Evolutionary conservation across 2,113 vertebrate genomes (phyloP).

Genomic region (Hassar affinis): DNA sequence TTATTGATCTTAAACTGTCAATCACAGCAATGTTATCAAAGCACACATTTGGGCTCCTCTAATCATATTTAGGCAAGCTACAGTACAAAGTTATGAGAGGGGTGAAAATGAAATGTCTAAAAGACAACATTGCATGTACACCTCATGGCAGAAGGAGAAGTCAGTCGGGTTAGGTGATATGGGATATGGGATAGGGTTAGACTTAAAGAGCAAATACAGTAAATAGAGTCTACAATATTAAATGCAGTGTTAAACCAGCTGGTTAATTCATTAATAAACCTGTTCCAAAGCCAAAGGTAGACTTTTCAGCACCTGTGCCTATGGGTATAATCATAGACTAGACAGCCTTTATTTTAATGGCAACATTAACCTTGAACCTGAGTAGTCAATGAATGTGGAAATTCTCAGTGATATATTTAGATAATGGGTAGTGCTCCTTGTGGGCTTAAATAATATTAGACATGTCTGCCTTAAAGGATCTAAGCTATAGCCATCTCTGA

Average conservation of each 20-base stretch:
- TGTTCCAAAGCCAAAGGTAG: neutral
- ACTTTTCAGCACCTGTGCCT: neutral
- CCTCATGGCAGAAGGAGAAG: neutral
- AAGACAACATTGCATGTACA: neutral
- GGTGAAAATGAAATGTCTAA: neutral
- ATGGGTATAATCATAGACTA: neutral
- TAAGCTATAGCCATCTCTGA: conserved; percentile 9
- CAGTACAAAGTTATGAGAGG: neutral
- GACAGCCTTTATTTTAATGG: neutral
- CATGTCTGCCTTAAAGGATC: neutral
- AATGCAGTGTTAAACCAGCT: neutral
- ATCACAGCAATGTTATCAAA: neutral
- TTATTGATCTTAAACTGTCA: neutral
- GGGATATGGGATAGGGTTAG: neutral
- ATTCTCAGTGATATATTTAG: conserved; percentile 23
- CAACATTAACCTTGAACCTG: conserved; percentile 13
- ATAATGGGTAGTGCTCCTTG: conserved; percentile 2
- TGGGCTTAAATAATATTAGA: conserved; percentile 7
- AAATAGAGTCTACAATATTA: neutral
- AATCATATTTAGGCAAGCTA: neutral
- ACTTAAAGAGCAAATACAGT: neutral
- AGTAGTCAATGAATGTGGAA: conserved; percentile 9
- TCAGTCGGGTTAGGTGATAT: neutral
- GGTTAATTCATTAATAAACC: neutral
- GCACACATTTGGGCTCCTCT: neutral